Base-by-base conservation (phyloP, 1,140 invertebrate species). In the Drosophila burlai region DNA sequence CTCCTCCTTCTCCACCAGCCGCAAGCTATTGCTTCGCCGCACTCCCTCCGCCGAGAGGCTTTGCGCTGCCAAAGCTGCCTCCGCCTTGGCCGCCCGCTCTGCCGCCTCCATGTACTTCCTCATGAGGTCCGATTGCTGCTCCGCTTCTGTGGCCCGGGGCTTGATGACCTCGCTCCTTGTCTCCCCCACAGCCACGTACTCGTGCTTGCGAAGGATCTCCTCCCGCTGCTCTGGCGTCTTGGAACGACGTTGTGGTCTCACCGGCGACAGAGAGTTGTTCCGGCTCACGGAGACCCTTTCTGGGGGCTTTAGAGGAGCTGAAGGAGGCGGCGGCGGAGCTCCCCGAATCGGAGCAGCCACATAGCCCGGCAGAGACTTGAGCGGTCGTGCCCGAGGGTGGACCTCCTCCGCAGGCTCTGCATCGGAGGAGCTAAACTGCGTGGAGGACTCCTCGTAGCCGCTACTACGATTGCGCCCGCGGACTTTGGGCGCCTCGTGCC, bases 341-440 rank as follows among this genome's bases (percentile, higher is more conserved):
- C 85, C 84, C 7, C 84, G 85, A 8, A 89, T 89, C 16, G 83
- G 72, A 10, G 72, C 83, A 18, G 83, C 83, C n/a, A 86, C 52
- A 40, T 80, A 87, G 1, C 64, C 34, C 29, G 47, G 52, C 10
- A 34, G 46, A 4, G 58, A 38, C 40, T 65, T 84, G 0, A 34
- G 24, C 1, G 46, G 21, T 7, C 67, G 29, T 16, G 64, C 16
- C 29, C 76, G 42, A 9, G 65, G 3, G 0, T 45, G 47, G 1
- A 67, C 49, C 43, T 91, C 86, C 58, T 91, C 73, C 3, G 72
- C 71, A 0, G 82, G 81, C 40, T 93, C 92, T 9, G 91, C 89
- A 38, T 93, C 92, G 29, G 92, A 93, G 10, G 90, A 92, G 21
- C 91, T 91, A 34, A 93, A 93, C 61, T 93, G 90, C 4, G 91